These are phyloP conservation scores for Polietes domitor DNA, from an alignment of 2,888 invertebrate species.

Conservation along the genomic window DNA sequence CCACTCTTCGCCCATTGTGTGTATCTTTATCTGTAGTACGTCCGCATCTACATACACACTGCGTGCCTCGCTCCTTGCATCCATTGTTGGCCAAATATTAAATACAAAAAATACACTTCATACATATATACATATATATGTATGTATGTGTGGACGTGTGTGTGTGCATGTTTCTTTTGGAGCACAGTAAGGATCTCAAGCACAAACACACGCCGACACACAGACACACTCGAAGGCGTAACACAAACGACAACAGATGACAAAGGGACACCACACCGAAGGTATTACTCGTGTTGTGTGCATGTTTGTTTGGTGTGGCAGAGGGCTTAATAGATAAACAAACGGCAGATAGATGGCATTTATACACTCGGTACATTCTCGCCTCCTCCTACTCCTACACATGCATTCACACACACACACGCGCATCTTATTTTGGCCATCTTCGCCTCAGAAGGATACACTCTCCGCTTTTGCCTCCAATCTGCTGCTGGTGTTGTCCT, in stretches of 20 bases:
- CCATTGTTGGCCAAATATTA: constrained; percentile 28
- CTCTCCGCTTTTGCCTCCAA: neutral
- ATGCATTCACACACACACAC: neutral
- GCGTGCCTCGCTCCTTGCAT: constrained; percentile 2
- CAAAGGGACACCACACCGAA: neutral
- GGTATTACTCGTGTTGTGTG: constrained; percentile 3
- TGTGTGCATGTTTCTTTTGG: neutral
- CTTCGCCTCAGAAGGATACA: neutral
- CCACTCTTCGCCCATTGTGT: neutral
- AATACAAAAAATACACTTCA: neutral
- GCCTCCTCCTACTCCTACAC: neutral
- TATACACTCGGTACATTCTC: constrained; percentile 10
- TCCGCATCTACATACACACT: neutral
- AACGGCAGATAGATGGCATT: constrained; percentile 21
- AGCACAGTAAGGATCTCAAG: neutral
- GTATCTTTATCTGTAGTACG: neutral
- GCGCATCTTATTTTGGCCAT: neutral
- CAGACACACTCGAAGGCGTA: no score
- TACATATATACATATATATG: neutral
- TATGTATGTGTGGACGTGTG: neutral
- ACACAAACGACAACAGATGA: neutral
- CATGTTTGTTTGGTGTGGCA: constrained; percentile 23
- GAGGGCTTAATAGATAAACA: constrained; percentile 33
- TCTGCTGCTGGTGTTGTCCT: neutral
- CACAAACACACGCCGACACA: no score